Evolutionary conservation across 1,140 invertebrate species (phyloP).

Genomic region (Drosophila rhopaloa): DNA sequence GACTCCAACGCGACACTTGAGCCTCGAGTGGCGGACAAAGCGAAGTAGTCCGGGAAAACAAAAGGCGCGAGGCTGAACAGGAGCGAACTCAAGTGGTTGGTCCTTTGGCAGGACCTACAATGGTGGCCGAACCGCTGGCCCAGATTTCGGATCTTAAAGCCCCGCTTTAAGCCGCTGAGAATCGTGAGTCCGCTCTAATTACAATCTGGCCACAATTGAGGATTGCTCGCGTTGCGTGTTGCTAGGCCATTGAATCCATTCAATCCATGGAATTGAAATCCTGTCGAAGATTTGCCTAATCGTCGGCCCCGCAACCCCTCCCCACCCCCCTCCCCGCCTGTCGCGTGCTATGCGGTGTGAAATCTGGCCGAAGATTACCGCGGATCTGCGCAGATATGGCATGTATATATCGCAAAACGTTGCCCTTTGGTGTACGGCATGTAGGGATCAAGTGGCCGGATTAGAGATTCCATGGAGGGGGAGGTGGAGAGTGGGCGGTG

Average conservation of each 20-base stretch:
- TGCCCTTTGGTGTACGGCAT: not conserved
- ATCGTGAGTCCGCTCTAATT: constrained; percentile 70
- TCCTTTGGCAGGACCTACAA: not conserved
- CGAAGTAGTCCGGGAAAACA: constrained; percentile 15
- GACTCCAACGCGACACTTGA: constrained; percentile 47
- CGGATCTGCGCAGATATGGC: constrained; percentile 28
- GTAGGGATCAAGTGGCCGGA: constrained; percentile 35
- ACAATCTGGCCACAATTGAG: constrained; percentile 73
- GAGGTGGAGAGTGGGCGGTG: constrained; percentile 1
- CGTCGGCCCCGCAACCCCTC: not conserved
- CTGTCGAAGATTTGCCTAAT: constrained; percentile 51
- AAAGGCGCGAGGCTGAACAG: constrained; percentile 38
- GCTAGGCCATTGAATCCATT: constrained; percentile 15
- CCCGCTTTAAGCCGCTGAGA: constrained; percentile 2
- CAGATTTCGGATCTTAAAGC: constrained; percentile 23
- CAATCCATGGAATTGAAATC: constrained; percentile 27
- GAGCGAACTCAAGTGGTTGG: constrained; percentile 25
- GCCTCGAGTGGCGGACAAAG: constrained; percentile 23
- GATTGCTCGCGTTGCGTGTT: constrained; percentile 41
- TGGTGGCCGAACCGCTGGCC: constrained; percentile 2
- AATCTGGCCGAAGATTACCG: constrained; percentile 65
- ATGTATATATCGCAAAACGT: not conserved
- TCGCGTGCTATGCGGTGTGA: constrained; percentile 53
- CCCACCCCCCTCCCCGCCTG: not conserved
- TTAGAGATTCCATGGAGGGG: constrained; percentile 15